Percentiles rank a stretch among this genome's conserved stretches.
These are phyloP conservation scores for Apeira syringaria DNA, from an alignment of 2,888 invertebrate species.

Conservation along the genomic window DNA sequence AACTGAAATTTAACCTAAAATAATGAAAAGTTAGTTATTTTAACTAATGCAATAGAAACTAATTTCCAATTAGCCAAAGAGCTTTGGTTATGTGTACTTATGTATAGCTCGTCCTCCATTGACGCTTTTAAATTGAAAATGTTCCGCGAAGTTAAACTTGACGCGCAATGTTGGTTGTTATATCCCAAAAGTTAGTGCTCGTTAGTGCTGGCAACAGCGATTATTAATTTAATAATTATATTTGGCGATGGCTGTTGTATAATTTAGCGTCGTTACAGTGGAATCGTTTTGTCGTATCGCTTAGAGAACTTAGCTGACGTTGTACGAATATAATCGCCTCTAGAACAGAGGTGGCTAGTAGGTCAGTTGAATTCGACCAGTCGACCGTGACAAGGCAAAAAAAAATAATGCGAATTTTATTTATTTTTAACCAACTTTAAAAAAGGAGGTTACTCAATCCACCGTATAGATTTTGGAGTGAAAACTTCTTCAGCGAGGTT, in stretches of 20 bases:
- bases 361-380: no score
- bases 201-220: constrained; percentile 23
- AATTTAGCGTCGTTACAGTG: neutral
- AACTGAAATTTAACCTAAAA: no score
- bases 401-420: no score
- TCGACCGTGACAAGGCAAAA: no score
- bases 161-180: constrained; percentile 29
- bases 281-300: no score
- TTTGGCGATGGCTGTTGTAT: constrained; percentile 13
- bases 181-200: constrained; percentile 29
- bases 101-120: constrained; percentile 13
- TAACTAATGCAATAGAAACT: constrained; percentile 4
- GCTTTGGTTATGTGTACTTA: neutral
- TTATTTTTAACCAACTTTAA: no score
- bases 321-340: no score
- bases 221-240: constrained; percentile 32
- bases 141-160: constrained; percentile 24
- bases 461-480: no score
- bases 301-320: no score
- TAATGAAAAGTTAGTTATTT: neutral
- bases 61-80: constrained; percentile 11
- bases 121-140: constrained; percentile 27
- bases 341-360: no score
- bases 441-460: no score
- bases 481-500: no score